These are phyloP conservation scores for Aphelocoma californica DNA, from an alignment of 2,797 vertebrate species.

Conservation along the genomic window DNA sequence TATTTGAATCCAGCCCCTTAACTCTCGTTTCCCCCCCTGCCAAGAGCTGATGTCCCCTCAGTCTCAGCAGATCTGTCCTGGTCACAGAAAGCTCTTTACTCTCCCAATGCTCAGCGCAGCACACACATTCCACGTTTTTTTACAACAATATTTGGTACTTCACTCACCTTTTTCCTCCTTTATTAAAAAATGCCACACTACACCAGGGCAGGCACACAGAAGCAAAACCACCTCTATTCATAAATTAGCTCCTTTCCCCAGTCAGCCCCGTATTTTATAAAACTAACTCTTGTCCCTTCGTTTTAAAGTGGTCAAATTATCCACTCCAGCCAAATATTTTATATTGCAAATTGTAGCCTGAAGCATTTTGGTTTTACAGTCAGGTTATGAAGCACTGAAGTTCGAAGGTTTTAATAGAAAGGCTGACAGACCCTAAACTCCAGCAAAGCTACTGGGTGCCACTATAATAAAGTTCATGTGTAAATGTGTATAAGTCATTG, in stretches of 20 bases:
- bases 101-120: neutral
- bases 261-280: neutral
- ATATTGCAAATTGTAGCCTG: constrained; percentile 20
- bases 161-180: neutral
- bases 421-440: constrained; percentile 56
- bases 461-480: constrained; percentile 63
- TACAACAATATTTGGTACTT: neutral
- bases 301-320: constrained; percentile 19
- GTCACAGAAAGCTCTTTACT: neutral
- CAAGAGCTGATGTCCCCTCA: neutral
- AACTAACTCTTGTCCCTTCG: neutral
- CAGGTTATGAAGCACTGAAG: constrained; percentile 34
- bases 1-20: neutral
- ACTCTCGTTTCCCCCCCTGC: neutral
- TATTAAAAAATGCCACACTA: neutral
- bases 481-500: constrained; percentile 67
- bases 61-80: neutral
- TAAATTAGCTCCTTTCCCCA: constrained; percentile 13
- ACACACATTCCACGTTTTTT: neutral
- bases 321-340: constrained; percentile 13
- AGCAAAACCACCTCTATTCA: constrained; percentile 9
- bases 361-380: constrained; percentile 23
- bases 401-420: constrained; percentile 49
- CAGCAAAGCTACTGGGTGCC: constrained; percentile 45
- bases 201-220: neutral